phyloP scores from a whole-genome alignment of 2,888 invertebrate species.

The Herminia tarsipennalis region DNA sequence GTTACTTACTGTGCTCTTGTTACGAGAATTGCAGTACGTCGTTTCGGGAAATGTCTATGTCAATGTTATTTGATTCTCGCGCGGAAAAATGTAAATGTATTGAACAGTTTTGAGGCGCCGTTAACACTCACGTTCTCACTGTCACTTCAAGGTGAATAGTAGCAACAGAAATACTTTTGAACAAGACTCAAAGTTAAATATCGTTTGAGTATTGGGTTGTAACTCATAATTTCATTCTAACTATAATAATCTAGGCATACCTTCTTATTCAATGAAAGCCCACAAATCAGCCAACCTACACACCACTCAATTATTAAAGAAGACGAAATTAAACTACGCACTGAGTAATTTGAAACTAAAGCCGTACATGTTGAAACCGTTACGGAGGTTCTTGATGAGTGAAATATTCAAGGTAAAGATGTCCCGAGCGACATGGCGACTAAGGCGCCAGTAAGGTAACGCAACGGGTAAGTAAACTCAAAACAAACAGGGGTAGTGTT shows the following conservation, averaged over 20 bases:
- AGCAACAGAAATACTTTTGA: no score
- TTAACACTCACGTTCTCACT: no score
- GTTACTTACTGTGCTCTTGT: neutral
- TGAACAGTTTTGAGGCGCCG: no score
- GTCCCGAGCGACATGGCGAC: slow-evolving; percentile 18
- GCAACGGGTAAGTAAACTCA: slow-evolving; percentile 24
- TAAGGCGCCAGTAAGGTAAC: slow-evolving; percentile 10
- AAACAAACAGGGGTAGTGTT: slow-evolving; percentile 34
- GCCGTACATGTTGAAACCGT: slow-evolving; percentile 29
- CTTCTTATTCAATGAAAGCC: no score
- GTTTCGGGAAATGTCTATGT: neutral
- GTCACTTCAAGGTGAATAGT: no score
- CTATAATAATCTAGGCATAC: no score
- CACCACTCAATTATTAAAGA: no score
- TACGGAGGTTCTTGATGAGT: slow-evolving; percentile 39
- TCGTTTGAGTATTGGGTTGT: no score
- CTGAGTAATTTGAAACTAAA: slow-evolving; percentile 39
- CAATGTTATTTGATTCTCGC: neutral
- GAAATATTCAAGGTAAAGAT: slow-evolving; percentile 48
- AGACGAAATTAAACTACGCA: slow-evolving; percentile 20
- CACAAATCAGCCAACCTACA: no score
- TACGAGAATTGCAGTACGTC: no score
- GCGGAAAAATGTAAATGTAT: neutral
- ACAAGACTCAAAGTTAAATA: no score
- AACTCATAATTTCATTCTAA: no score